A percentile compares a stretch with the other conserved stretches of the same genome.
phyloP scores from a whole-genome alignment of 2,797 vertebrate genomes.

The Argya squamiceps region DNA sequence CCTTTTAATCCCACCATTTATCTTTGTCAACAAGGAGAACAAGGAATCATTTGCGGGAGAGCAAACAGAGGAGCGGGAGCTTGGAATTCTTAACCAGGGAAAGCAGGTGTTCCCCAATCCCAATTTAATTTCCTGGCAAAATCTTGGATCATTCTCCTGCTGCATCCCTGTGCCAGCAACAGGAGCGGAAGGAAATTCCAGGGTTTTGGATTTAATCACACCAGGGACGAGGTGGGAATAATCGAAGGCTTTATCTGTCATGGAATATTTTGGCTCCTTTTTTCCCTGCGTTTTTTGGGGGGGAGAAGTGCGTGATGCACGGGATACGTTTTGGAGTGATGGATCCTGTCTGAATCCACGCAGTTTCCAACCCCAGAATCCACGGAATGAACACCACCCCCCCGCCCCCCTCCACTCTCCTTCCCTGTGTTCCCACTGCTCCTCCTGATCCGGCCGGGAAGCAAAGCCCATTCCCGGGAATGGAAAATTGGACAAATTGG shows the following conservation, averaged over 20 bases:
- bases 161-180: conserved; percentile 80
- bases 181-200: conserved; percentile 20
- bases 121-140: conserved; percentile 82
- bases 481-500: neutral
- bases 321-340: neutral
- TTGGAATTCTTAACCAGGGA: conserved; percentile 82
- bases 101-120: conserved; percentile 89
- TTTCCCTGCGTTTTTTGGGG: too few relatives aligned
- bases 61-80: conserved; percentile 88
- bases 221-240: neutral
- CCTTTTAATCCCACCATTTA: conserved; percentile 89
- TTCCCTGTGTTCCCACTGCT: fast-evolving
- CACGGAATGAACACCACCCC: neutral
- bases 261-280: neutral
- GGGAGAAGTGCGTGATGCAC: fast-evolving
- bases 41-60: conserved; percentile 84
- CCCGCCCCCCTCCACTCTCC: too few relatives aligned
- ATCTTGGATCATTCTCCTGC: conserved; percentile 82
- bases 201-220: conserved; percentile 37
- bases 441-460: neutral
- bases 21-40: conserved; percentile 83
- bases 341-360: neutral
- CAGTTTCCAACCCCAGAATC: neutral
- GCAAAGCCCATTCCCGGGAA: neutral
- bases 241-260: neutral